These are phyloP conservation scores for Agriopis leucophaearia DNA, from an alignment of 2,888 invertebrate species.

Conservation along the genomic window DNA sequence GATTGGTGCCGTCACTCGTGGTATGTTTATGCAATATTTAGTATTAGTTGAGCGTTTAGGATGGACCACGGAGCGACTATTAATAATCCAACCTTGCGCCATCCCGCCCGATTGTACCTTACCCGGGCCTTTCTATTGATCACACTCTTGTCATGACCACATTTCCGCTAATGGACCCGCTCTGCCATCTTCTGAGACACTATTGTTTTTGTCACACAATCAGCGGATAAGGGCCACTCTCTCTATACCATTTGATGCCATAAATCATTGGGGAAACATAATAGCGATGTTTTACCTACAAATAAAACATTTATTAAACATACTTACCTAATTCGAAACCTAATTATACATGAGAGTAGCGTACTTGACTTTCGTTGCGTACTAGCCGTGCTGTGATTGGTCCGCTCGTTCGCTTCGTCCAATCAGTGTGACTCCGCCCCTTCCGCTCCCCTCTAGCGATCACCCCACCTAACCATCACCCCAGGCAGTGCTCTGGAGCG, in stretches of 20 bases:
- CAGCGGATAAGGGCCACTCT: constrained; percentile 60
- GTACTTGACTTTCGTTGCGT: too few relatives aligned
- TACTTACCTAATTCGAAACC: too few relatives aligned
- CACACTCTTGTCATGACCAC: constrained; percentile 78
- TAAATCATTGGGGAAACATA: constrained; percentile 53
- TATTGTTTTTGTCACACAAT: constrained; percentile 75
- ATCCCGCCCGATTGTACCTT: constrained; percentile 62
- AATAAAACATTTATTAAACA: too few relatives aligned
- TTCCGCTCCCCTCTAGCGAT: too few relatives aligned
- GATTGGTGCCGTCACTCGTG: constrained; percentile 51
- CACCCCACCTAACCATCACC: too few relatives aligned
- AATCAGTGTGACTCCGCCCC: too few relatives aligned
- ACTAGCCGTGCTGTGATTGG: too few relatives aligned
- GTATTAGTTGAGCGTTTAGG: constrained; percentile 62
- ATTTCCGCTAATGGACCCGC: constrained; percentile 77
- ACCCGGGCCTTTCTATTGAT: constrained; percentile 71
- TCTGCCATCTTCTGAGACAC: constrained; percentile 64
- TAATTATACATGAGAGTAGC: too few relatives aligned
- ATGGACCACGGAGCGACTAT: constrained; percentile 68
- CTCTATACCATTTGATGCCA: constrained; percentile 56
- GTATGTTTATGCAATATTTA: constrained; percentile 66
- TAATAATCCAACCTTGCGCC: constrained; percentile 70
- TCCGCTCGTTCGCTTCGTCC: too few relatives aligned
- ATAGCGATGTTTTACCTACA: too few relatives aligned
- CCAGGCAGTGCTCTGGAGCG: too few relatives aligned